These are phyloP conservation scores for Campopleginae sp. DNA, from an alignment of 2,888 invertebrate genomes.

Conservation along the genomic window DNA sequence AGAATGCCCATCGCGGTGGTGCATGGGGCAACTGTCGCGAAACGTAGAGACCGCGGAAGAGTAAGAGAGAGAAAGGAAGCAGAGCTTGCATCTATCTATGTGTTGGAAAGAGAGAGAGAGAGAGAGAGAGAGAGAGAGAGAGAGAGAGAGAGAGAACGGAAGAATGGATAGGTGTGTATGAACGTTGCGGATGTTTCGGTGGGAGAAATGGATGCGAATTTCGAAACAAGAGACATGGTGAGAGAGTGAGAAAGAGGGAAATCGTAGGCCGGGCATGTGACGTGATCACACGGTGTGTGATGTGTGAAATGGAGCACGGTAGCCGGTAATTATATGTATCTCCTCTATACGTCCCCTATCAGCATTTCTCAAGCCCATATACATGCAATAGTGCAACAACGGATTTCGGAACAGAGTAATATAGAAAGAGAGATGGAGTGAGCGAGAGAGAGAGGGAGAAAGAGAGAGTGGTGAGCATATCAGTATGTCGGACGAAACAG, in stretches of 20 bases:
- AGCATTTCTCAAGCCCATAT: conserved; percentile 44
- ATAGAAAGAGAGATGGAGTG: conserved; percentile 40
- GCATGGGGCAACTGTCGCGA: conserved; percentile 26
- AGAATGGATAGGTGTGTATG: conserved; percentile 15
- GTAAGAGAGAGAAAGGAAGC: conserved; percentile 3
- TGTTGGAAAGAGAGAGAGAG: conserved; percentile 1
- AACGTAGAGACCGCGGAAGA: conserved; percentile 14
- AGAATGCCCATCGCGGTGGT: conserved; percentile 59
- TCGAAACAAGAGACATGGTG: conserved; percentile 11
- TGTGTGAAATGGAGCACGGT: conserved; percentile 81
- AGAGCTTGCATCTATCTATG: too few species aligned
- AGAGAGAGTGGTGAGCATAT: conserved; percentile 52
- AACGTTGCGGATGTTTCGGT: conserved; percentile 38
- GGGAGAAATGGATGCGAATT: conserved; percentile 31
- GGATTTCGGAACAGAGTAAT: conserved; percentile 51
- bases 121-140: conserved; percentile 16
- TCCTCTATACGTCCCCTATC: conserved; percentile 52
- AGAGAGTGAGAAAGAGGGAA: conserved; percentile 40
- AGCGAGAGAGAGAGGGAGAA: conserved; percentile 48
- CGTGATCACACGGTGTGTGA: conserved; percentile 81
- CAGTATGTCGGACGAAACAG: conserved; percentile 46
- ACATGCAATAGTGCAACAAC: conserved; percentile 63
- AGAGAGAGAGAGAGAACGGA: conserved; percentile 21
- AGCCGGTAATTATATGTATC: conserved; percentile 71
- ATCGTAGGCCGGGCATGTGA: conserved; percentile 69